Evolutionary conservation across 2,113 vertebrate species (phyloP), one percentile per base, ranked within the genome.

Genomic region (Podarcis raffonei): DNA sequence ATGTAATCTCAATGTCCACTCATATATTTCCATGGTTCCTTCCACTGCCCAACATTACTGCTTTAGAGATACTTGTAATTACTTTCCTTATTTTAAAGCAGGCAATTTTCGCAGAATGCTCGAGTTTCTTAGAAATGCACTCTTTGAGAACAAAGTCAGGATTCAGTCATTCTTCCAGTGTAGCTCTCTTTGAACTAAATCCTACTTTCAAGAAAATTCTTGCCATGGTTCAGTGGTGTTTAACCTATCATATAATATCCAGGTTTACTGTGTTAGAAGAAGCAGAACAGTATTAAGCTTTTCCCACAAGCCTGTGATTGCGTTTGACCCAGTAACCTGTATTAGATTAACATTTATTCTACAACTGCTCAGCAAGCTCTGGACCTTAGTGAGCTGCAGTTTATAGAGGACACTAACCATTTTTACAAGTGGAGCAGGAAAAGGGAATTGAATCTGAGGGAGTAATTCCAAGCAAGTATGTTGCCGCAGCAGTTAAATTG

Each of bases 331-430:
- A 96, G 96, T 97, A 98, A 97, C 97, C 97, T 97, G 97, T 97
- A 97, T 98, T 97, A 98, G 97, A 97, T 98, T 97, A 97, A 97
- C 97, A 97, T 98, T 98, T 98, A 98, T 97, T 97, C 97, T 97
- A 97, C 97, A 97, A 96, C 95, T 94, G 95, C 97, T 95, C 96
- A 96, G 96, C 87, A 95, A 97, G 97, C 95, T 95, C 95, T 94
- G 96, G 95, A 96, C 97, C 96, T 96, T 94, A 94, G 95, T 95
- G 95, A 97, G 97, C 95, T 95, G 95, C 96, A 95, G 96, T 97
- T 97, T 97, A 97, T 97, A 96, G 96, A 97, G 95, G 95, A 97
- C 96, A 96, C 96, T 97, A 97, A 97, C 96, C 96, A 96, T 96
- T 97, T 98, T 97, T 97, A 97, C 96, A 97, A 97, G 96, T 96